These are phyloP conservation scores for Ginglymostoma cirratum DNA, from an alignment of 2,113 vertebrate genomes.

Conservation along the genomic window DNA sequence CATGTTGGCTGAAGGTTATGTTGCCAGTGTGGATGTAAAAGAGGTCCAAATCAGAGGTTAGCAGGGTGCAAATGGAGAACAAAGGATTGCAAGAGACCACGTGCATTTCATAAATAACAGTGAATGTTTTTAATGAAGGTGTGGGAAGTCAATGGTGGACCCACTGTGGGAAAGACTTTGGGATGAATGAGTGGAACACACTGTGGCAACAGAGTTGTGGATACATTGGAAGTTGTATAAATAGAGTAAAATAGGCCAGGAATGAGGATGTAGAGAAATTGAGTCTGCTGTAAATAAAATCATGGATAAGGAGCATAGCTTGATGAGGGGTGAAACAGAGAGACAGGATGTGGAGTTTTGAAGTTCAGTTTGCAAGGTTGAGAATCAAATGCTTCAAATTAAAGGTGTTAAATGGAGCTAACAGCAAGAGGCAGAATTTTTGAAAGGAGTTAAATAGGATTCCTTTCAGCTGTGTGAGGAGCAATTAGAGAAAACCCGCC, in stretches of 20 bases:
- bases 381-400: background rate
- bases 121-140: no score
- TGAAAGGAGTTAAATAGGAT: no score
- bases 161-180: background rate
- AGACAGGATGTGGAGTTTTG: background rate
- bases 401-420: background rate
- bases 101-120: background rate
- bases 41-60: background rate
- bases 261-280: background rate
- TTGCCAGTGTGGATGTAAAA: background rate
- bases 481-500: background rate
- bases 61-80: background rate
- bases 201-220: background rate
- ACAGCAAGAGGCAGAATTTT: background rate
- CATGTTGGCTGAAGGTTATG: background rate
- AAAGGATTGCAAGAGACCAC: background rate
- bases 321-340: background rate
- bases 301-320: background rate
- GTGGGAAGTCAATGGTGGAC: background rate
- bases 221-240: background rate
- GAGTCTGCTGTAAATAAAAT: background rate
- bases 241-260: background rate
- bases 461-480: background rate
- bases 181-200: background rate
- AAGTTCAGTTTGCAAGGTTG: background rate